A percentile compares a stretch with the other conserved stretches of the same genome.
phyloP scores from a whole-genome alignment of 2,888 invertebrate genomes.

The Caenorhabditis imperialis region DNA sequence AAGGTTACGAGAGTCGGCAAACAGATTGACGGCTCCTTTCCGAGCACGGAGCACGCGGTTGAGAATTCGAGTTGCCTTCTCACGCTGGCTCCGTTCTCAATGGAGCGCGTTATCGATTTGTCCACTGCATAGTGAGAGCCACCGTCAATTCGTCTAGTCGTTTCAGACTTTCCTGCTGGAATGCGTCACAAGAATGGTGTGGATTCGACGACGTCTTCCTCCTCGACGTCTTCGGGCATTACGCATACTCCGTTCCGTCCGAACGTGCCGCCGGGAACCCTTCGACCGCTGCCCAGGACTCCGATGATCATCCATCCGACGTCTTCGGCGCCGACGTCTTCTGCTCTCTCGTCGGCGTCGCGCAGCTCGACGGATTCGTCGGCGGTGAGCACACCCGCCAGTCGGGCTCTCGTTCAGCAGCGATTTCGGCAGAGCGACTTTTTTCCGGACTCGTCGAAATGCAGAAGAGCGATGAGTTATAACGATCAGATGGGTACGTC shows the following conservation, averaged over 20 bases:
- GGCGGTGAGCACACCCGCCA: neutral
- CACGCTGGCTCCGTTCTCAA: neutral
- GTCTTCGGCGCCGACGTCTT: too few species aligned
- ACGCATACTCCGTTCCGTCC: neutral
- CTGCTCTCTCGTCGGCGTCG: neutral
- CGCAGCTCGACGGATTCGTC: neutral
- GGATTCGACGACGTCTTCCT: neutral
- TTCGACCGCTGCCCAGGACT: neutral
- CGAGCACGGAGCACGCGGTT: too few species aligned
- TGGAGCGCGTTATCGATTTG: too few species aligned
- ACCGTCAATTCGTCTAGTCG: too few species aligned
- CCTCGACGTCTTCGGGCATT: neutral
- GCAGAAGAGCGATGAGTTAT: conserved; percentile 13
- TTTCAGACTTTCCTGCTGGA: conserved; percentile 9
- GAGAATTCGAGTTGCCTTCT: too few species aligned
- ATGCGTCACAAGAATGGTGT: too few species aligned
- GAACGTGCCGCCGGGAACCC: neutral
- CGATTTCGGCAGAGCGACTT: neutral
- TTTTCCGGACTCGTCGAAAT: neutral
- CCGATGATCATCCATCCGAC: neutral
- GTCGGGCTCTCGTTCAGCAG: conserved; percentile 3
- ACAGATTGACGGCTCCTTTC: too few species aligned
- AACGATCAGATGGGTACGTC: conserved; percentile 16
- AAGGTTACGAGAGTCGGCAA: too few species aligned
- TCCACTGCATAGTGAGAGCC: too few species aligned